Percentiles rank a stretch among this genome's conserved stretches.
phyloP scores from a whole-genome alignment of 2,797 vertebrate genomes.

The Lepidocolaptes lacrymiger region DNA sequence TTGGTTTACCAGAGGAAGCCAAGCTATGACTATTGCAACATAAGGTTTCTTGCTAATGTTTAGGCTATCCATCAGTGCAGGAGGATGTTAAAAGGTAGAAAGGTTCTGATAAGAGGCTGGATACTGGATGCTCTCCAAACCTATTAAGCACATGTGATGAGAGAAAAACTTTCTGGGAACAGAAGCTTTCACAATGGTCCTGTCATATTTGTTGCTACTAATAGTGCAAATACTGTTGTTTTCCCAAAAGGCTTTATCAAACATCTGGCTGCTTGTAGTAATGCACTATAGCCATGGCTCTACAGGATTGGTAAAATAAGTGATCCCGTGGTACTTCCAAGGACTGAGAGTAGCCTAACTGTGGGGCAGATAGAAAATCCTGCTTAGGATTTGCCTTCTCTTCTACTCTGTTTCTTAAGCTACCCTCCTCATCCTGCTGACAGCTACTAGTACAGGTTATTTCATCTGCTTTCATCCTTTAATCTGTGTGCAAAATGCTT shows the following conservation, averaged over 20 bases:
- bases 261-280: not conserved
- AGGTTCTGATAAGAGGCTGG: constrained; percentile 36
- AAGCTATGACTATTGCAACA: constrained; percentile 49
- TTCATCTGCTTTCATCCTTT: not conserved
- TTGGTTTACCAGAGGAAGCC: constrained; percentile 49
- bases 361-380: not conserved
- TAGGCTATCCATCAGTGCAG: constrained; percentile 29
- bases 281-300: not conserved
- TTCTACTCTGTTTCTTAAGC: not conserved
- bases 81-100: constrained; percentile 35
- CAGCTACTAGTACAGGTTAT: not conserved
- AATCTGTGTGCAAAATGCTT: not conserved
- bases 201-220: not conserved
- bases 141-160: not conserved
- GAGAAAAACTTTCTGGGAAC: not conserved
- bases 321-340: not conserved
- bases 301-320: not conserved
- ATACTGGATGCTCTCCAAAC: not conserved
- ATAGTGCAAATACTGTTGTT: not conserved
- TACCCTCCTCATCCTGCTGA: not conserved
- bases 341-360: not conserved
- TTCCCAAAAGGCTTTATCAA: not conserved
- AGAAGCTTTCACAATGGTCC: not conserved
- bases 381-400: not conserved
- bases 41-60: constrained; percentile 32